These are phyloP conservation scores for Escarpia spicata DNA, from an alignment of 2,888 invertebrate genomes.

Conservation along the genomic window DNA sequence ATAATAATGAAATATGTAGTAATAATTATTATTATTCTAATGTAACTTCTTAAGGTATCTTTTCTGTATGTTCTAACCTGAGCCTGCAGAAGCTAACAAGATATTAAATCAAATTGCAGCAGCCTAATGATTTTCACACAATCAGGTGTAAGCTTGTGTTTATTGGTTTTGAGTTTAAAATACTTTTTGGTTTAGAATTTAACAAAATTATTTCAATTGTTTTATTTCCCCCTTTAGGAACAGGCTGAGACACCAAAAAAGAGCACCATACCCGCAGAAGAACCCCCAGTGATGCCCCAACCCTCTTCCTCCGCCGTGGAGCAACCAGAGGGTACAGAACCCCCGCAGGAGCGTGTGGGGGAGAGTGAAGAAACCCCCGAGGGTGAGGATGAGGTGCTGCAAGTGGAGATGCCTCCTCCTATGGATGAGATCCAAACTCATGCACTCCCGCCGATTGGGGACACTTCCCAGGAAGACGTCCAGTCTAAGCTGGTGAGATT, in stretches of 20 bases:
- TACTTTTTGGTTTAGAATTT: not conserved
- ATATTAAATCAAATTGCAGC: not conserved
- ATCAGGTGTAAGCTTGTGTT: not conserved
- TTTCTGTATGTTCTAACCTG: not conserved
- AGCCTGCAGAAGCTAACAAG: not conserved
- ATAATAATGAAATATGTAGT: no score
- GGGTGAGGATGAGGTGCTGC: slow-evolving; percentile 38
- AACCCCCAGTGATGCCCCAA: not conserved
- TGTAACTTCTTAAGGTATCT: not conserved
- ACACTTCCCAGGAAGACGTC: slow-evolving; percentile 7
- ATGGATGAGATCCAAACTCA: slow-evolving; percentile 41
- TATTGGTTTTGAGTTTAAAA: not conserved
- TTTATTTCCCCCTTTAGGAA: not conserved
- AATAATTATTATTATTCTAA: no score
- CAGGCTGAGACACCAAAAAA: slow-evolving; percentile 16
- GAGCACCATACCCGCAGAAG: not conserved
- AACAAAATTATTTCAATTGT: not conserved
- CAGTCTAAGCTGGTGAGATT: not conserved
- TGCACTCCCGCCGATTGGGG: slow-evolving; percentile 27
- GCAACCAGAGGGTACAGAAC: not conserved
- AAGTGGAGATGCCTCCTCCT: slow-evolving; percentile 44
- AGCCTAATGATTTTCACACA: not conserved
- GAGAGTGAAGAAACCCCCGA: not conserved
- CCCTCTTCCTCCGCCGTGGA: not conserved
- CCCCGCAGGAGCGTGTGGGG: slow-evolving; percentile 14